Conservation (phyloP, 2,113 vertebrate species). For the Jaculus jaculus region DNA sequence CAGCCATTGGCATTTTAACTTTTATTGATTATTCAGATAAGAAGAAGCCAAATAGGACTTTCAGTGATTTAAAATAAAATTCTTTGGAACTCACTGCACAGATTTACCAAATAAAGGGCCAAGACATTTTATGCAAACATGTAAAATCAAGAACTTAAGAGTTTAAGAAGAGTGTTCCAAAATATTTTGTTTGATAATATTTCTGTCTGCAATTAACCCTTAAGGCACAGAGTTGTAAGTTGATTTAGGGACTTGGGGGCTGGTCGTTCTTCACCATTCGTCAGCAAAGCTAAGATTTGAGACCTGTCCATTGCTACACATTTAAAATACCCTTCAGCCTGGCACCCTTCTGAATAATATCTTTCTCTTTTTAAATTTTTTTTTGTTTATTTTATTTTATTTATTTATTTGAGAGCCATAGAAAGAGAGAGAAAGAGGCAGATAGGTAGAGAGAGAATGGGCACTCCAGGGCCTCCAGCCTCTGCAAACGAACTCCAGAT, state of each 20-base stretch:
- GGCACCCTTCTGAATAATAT: not conserved
- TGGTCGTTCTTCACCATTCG: constrained; percentile 16
- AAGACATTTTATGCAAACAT: constrained; percentile 49
- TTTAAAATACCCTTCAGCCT: constrained; percentile 32
- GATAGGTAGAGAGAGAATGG: too few relatives aligned
- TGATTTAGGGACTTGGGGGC: constrained; percentile 42
- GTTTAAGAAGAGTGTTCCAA: constrained; percentile 31
- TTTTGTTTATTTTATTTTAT: too few relatives aligned
- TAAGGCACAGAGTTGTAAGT: not conserved
- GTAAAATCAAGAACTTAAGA: constrained; percentile 54
- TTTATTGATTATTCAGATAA: constrained; percentile 7
- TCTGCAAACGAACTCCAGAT: too few relatives aligned
- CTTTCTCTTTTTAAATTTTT: too few relatives aligned
- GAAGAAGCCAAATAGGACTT: not conserved
- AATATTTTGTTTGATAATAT: not conserved
- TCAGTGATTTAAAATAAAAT: constrained; percentile 44
- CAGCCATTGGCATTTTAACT: not conserved
- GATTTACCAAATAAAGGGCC: constrained; percentile 47
- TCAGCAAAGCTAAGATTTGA: constrained; percentile 66
- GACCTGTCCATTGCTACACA: constrained; percentile 48
- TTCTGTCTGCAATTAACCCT: not conserved
- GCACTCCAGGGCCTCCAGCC: too few relatives aligned
- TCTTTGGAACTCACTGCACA: constrained; percentile 68
- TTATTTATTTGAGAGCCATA: too few relatives aligned
- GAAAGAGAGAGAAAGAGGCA: too few relatives aligned